phyloP scores from a whole-genome alignment of 2,113 vertebrate genomes.

The Ailurus styani region DNA sequence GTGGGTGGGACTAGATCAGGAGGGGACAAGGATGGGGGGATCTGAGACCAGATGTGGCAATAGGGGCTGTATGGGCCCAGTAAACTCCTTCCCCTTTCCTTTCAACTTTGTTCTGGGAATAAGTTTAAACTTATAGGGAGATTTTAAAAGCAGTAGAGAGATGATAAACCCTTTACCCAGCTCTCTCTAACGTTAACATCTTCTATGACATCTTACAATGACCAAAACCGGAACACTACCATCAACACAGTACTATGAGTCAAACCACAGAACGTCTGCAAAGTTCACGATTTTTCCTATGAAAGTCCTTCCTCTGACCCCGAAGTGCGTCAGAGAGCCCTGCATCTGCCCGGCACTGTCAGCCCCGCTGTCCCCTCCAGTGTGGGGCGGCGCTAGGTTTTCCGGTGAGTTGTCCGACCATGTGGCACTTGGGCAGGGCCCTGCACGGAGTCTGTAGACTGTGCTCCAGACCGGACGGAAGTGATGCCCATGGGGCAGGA shows the following conservation, averaged over 20 bases:
- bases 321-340: no score
- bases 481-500: background rate
- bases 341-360: background rate
- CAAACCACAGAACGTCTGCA: background rate
- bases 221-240: background rate
- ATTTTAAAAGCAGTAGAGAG: background rate
- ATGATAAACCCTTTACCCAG: background rate
- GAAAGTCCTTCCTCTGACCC: background rate
- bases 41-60: background rate
- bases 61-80: background rate
- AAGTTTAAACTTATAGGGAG: background rate
- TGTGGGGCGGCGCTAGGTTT: background rate
- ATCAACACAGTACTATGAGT: fast-evolving
- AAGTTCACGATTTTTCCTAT: background rate
- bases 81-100: background rate
- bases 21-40: background rate
- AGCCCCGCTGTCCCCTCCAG: no score
- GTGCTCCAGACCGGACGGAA: background rate
- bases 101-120: background rate
- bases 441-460: background rate
- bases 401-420: fast-evolving
- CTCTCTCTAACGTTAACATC: background rate
- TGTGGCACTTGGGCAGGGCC: background rate
- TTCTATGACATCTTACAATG: background rate
- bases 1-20: no score